These are phyloP conservation scores for Lateolabrax maculatus DNA, from an alignment of 2,797 vertebrate species.

Conservation along the genomic window DNA sequence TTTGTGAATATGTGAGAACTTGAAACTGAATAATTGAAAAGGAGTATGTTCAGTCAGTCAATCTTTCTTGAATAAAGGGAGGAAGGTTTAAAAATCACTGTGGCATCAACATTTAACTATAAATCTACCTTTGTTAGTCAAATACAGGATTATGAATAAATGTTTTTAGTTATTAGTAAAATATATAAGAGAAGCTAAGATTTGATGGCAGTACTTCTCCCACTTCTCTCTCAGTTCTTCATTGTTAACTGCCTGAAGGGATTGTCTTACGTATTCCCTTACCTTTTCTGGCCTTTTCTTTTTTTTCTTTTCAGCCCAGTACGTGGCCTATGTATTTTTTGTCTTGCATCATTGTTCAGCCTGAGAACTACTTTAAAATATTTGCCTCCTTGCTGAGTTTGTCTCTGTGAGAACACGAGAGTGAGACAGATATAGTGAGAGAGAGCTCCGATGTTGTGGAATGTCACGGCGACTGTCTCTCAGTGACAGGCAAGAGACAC, in stretches of 20 bases:
- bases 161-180: neutral
- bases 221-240: constrained; percentile 8
- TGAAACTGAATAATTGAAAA: constrained; percentile 40
- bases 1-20: constrained; percentile 25
- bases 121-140: constrained; percentile 21
- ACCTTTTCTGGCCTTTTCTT: constrained; percentile 13
- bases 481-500: constrained; percentile 72
- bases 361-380: constrained; percentile 20
- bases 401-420: constrained; percentile 29
- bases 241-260: constrained; percentile 27
- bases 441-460: constrained; percentile 41
- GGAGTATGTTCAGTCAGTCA: constrained; percentile 3
- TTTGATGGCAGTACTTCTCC: constrained; percentile 13
- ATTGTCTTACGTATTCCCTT: constrained; percentile 13
- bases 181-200: neutral
- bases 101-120: constrained; percentile 7
- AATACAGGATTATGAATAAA: constrained; percentile 25
- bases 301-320: constrained; percentile 26
- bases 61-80: constrained; percentile 4
- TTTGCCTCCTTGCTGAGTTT: constrained; percentile 25
- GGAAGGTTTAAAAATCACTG: constrained; percentile 9
- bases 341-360: constrained; percentile 15
- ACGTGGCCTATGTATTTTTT: constrained; percentile 2
- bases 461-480: constrained; percentile 54
- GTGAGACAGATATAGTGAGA: neutral